Conservation (phyloP, 2,113 vertebrate genomes). For the Notiomystis cincta region DNA sequence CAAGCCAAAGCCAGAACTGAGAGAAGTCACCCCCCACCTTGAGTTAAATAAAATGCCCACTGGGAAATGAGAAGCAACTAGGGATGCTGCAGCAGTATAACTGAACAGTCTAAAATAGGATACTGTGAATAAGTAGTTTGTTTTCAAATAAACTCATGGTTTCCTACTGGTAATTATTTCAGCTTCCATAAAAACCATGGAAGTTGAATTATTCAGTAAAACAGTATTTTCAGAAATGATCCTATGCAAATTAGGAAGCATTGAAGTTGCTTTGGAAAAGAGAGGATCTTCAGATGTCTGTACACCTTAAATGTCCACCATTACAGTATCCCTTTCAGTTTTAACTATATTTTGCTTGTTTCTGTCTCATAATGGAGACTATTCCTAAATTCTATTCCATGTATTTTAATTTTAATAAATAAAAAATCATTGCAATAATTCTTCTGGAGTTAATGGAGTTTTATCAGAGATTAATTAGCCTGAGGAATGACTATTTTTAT, state of each 20-base stretch:
- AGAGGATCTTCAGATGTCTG: neutral
- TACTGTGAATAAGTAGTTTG: neutral
- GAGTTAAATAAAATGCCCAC: neutral
- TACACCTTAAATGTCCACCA: neutral
- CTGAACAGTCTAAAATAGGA: neutral
- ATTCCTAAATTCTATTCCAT: neutral
- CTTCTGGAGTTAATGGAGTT: neutral
- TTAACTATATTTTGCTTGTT: neutral
- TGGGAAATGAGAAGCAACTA: neutral
- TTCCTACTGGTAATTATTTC: neutral
- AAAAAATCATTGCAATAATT: neutral
- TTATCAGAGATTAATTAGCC: neutral
- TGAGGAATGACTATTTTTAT: neutral
- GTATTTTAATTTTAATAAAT: neutral
- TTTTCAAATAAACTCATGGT: neutral
- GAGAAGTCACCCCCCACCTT: neutral
- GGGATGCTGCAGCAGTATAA: neutral
- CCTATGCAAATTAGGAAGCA: neutral
- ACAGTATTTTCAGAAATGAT: neutral
- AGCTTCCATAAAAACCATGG: neutral
- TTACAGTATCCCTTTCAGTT: neutral
- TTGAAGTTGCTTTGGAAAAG: neutral
- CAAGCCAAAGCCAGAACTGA: neutral
- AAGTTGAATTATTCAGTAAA: neutral
- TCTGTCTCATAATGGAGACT: neutral